phyloP scores from a whole-genome alignment of 2,888 invertebrate species.

The Prosapia bicincta region DNA sequence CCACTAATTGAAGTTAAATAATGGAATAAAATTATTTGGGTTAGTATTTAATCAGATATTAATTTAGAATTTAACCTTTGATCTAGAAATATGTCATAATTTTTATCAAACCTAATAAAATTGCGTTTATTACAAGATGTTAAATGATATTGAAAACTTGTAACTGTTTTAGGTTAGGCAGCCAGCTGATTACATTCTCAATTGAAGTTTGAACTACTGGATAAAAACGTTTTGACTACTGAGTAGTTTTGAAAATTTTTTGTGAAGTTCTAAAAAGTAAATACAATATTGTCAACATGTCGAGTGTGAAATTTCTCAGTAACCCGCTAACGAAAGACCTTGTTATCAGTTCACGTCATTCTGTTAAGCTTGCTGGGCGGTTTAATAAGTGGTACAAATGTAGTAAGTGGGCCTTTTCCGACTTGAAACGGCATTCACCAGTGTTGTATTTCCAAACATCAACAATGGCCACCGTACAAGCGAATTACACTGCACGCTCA shows the following conservation, averaged over 20 bases:
- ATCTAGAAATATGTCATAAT: neutral
- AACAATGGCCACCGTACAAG: neutral
- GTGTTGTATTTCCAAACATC: neutral
- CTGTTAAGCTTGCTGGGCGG: neutral
- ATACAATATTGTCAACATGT: neutral
- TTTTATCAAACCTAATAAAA: neutral
- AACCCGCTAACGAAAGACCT: neutral
- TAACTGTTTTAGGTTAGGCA: neutral
- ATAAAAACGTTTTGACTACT: too few relatives aligned
- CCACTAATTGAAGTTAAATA: neutral
- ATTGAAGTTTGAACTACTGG: too few relatives aligned
- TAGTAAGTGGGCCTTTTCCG: neutral
- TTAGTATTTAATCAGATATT: neutral
- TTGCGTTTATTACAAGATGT: neutral
- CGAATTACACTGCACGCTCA: slow-evolving; percentile 9
- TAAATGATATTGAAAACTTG: neutral
- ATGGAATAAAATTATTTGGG: neutral
- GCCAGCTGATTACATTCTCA: neutral
- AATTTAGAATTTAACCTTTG: neutral
- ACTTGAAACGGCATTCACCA: neutral
- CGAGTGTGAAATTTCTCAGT: neutral
- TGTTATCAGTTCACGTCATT: neutral
- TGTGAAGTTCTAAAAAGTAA: neutral
- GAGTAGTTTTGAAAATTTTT: too few relatives aligned
- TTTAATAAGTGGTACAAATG: neutral